Conservation (phyloP, 2,797 vertebrate genomes). For the Propithecus perrieri region DNA sequence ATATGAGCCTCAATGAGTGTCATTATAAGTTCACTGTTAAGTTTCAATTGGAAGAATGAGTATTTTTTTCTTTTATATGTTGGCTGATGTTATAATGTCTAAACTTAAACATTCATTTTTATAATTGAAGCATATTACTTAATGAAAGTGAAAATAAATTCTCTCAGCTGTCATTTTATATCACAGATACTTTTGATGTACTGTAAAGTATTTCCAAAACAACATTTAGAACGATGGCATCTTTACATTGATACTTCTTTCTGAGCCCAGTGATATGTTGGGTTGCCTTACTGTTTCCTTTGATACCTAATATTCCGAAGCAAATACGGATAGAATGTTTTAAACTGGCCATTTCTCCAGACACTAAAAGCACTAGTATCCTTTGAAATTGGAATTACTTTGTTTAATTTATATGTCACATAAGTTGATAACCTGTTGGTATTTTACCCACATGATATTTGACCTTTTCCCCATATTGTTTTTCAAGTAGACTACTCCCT, state of each 20-base stretch:
- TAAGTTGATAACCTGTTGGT: neutral
- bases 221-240: neutral
- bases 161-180: neutral
- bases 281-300: slow-evolving; percentile 10
- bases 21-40: slow-evolving; percentile 2
- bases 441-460: neutral
- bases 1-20: neutral
- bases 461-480: neutral
- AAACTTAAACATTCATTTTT: slow-evolving; percentile 29
- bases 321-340: neutral
- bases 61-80: neutral
- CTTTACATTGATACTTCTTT: slow-evolving; percentile 17
- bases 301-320: slow-evolving; percentile 28
- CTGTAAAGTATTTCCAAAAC: slow-evolving; percentile 9
- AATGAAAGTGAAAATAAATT: slow-evolving; percentile 47
- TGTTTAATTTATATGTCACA: neutral
- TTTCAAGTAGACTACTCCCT: neutral
- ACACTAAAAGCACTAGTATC: neutral
- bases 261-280: neutral
- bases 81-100: neutral
- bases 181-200: neutral
- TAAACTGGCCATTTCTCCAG: neutral
- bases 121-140: slow-evolving; percentile 16
- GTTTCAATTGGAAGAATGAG: slow-evolving; percentile 22
- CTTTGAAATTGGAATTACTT: neutral